These are phyloP conservation scores for Blastobasis lacticolella DNA, from an alignment of 2,888 invertebrate genomes.

Conservation along the genomic window DNA sequence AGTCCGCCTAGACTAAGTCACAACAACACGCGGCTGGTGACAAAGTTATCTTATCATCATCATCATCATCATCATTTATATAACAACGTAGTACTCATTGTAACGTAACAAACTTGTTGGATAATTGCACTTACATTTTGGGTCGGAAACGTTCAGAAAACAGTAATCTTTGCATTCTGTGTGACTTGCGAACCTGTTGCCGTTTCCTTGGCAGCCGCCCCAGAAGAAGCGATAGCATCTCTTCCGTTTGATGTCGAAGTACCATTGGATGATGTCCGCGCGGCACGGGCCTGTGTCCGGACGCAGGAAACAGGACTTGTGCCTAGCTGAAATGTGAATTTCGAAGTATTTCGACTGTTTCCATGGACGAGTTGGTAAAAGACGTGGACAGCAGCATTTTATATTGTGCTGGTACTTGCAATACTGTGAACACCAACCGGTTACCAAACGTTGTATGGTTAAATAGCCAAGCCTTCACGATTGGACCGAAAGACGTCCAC, in stretches of 20 bases:
- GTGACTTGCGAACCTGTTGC: slow-evolving; percentile 44
- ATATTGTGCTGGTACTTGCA: too few species aligned
- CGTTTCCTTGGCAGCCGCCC: slow-evolving; percentile 63
- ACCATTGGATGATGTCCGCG: slow-evolving; percentile 53
- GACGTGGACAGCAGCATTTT: too few species aligned
- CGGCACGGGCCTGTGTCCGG: slow-evolving; percentile 58
- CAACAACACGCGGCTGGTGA: too few species aligned
- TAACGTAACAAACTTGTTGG: slow-evolving; percentile 1
- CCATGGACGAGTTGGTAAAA: too few species aligned
- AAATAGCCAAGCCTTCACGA: too few species aligned
- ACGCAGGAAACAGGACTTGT: slow-evolving; percentile 48
- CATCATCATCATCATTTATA: too few species aligned
- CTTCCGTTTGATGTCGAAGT: slow-evolving; percentile 40
- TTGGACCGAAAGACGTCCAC: too few species aligned
- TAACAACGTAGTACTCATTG: neutral
- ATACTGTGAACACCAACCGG: too few species aligned
- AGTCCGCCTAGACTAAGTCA: too few species aligned
- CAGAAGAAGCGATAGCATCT: slow-evolving; percentile 51
- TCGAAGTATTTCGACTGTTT: too few species aligned
- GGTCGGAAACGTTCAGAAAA: slow-evolving; percentile 19
- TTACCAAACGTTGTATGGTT: too few species aligned
- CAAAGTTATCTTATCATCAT: too few species aligned
- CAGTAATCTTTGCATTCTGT: slow-evolving; percentile 34
- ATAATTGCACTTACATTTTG: slow-evolving; percentile 13
- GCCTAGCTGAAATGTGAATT: slow-evolving; percentile 28